Evolutionary conservation across 2,888 invertebrate species (phyloP), one percentile per base, ranked within the genome.

Genomic region (Chouioia cunea): DNA sequence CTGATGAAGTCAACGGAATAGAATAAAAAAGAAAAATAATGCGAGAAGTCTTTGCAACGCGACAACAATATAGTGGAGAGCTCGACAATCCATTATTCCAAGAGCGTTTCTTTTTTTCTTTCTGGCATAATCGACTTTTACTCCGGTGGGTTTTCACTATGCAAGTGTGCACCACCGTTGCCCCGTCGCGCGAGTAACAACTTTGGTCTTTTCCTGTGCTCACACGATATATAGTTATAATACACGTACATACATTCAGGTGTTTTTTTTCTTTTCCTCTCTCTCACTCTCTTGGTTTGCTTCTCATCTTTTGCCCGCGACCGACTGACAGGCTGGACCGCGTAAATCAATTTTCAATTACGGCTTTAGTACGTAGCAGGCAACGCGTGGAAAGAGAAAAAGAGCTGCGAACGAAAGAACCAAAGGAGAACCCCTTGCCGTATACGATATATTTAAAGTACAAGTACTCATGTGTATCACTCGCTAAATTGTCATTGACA

Each of bases 321-420:
- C 77, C 80, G 79, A 81, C 83, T 85, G 85, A 85, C 85, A 83
- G 83, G 78, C 80, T 80, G 83, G 82, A 84, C 84, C 85, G 82
- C 85, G 85, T 86, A 86, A 87, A 87, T 86, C 86, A 87, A 86
- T 86, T 86, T 86, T 86, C 87, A 86, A 87, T 86, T 87, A 86
- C 83, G 82, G 70, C 63, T 70, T 73, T 67, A 58, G 67, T 70
- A 60, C 70, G 63, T 47, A 73, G 58, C 66, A 63, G 62, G 65
- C 69, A 65, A 70, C 66, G 69, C 62, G 63, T 66, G 69, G 69
- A 73, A 69, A 71, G 70, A 69, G 65, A 64, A 64, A 65, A 67
- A 65, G 64, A 59, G 48, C n/a, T n/a, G n/a, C n/a, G n/a, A n/a
- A n/a, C 64, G 58, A 27, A 53, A 59, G 59, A 53, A 56, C 57